Evolutionary conservation across 2,113 vertebrate species (phyloP), one percentile per base, ranked within the genome.

Genomic region (Onychorhynchus coronatus): DNA sequence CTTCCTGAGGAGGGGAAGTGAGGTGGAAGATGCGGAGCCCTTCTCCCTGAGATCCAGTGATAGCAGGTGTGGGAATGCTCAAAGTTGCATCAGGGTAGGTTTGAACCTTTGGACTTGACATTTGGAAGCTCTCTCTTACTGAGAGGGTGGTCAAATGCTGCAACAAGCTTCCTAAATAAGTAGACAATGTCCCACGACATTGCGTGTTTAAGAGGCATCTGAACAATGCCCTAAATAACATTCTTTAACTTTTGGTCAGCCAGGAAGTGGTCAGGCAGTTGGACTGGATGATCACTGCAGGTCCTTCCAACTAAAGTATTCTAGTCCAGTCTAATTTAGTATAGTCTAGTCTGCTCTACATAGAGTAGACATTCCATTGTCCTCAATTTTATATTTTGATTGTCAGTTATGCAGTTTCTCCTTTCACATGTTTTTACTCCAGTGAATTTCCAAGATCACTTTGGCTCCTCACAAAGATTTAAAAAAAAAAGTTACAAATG

Each of bases 61-160:
- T 10, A 67, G 30, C 14, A 35, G 3, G 0, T 2, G 0, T 20
- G 14, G 28, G 18, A 75, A 49, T 44, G 12, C 7, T 49, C 30
- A 37, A 25, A 77, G 37, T 24, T 72, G 16, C 8, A 21, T 39
- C 23, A 11, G 10, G 6, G 16, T 8, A 62, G 3, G 8, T 63
- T 67, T 47, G 22, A 21, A 30, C 5, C 3, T 41, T 63, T 39
- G 37, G 12, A 28, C 16, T 28, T 14, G 37, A n/a, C 5, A 18
- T 31, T 15, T 14, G 44, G 55, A 83, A 83, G 4, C 9, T 28
- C 35, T 79, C 46, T 14, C 22, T 59, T 33, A 53, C 27, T 1
- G 3, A 59, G 14, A 39, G 5, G 0, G 5, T 14, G 42, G 25
- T 35, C 56, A 56, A 22, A 35, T 42, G 21, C 31, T 35, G 42